phyloP scores from a whole-genome alignment of 1,140 invertebrate genomes.

The Ceratosolen solmsi region DNA sequence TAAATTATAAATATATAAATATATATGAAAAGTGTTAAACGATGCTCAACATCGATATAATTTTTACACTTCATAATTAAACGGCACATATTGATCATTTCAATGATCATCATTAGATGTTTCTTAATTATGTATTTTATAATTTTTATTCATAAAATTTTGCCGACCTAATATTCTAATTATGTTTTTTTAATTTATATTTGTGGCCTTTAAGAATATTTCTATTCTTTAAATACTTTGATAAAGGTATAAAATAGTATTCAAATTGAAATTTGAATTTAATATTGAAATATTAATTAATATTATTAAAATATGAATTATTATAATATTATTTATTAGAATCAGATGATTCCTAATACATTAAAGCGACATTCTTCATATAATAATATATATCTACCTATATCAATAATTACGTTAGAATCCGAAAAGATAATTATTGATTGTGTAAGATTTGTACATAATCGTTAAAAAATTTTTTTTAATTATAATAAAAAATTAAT shows the following conservation, averaged over 20 bases:
- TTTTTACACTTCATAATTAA: background rate
- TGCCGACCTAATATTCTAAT: background rate
- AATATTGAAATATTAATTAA: too few species aligned
- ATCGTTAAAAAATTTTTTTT: background rate
- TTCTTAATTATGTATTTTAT: background rate
- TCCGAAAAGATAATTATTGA: too few species aligned
- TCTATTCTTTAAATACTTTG: background rate
- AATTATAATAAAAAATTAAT: background rate
- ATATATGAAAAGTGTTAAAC: slow-evolving; percentile 45
- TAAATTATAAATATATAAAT: background rate
- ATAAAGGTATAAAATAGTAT: too few species aligned
- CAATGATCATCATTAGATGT: background rate
- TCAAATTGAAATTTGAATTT: too few species aligned
- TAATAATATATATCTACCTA: too few species aligned
- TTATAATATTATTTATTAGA: too few species aligned
- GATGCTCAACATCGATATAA: slow-evolving; percentile 48
- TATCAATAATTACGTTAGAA: too few species aligned
- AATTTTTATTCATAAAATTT: background rate
- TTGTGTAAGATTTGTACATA: background rate
- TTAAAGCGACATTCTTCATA: too few species aligned
- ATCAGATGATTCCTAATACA: too few species aligned
- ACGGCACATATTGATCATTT: slow-evolving; percentile 7
- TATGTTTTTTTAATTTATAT: background rate
- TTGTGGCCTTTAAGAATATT: background rate
- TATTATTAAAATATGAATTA: too few species aligned